Percentiles rank a stretch among this genome's conserved stretches.
These are phyloP conservation scores for Phylloscopus trochiloides DNA, from an alignment of 2,113 vertebrate genomes.

Conservation along the genomic window DNA sequence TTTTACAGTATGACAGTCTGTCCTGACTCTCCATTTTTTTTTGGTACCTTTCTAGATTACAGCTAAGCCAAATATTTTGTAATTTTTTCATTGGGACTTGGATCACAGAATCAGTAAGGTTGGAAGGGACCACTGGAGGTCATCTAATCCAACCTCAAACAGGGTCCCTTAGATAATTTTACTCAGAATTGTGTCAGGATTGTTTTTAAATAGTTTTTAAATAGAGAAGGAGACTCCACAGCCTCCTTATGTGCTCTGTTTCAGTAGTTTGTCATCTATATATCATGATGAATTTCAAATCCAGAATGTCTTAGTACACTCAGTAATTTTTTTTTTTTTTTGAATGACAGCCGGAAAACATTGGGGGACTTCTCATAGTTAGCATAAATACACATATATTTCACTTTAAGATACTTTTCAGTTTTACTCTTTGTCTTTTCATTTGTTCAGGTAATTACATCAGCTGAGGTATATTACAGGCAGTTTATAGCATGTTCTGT, in stretches of 20 bases:
- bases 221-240: neutral
- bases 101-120: neutral
- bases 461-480: neutral
- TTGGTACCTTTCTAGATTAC: neutral
- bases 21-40: neutral
- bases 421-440: neutral
- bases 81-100: neutral
- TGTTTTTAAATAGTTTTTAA: neutral
- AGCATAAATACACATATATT: neutral
- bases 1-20: neutral
- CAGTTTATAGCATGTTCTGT: neutral
- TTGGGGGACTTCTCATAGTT: neutral
- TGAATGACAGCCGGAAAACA: neutral
- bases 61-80: neutral
- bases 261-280: neutral
- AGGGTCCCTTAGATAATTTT: neutral
- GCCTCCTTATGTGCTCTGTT: fast-evolving
- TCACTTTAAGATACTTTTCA: neutral
- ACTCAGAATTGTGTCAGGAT: neutral
- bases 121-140: neutral
- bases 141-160: neutral
- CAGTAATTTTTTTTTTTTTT: neutral
- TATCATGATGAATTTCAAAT: neutral
- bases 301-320: neutral
- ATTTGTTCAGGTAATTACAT: neutral